Conservation (phyloP, 2,888 invertebrate species). For the Limnephilus rhombicus region DNA sequence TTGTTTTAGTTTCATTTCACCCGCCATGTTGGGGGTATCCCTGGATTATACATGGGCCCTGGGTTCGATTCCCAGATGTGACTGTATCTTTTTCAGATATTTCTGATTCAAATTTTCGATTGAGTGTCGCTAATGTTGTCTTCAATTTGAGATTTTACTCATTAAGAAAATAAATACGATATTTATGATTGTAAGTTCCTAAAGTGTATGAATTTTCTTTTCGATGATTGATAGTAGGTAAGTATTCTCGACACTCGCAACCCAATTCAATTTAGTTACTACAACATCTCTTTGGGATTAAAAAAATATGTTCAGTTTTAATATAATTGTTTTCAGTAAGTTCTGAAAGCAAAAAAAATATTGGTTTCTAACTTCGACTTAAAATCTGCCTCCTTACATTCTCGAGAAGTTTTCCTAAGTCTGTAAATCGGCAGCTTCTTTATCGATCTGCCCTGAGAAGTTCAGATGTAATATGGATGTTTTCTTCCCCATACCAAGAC, state of each 20-base stretch:
- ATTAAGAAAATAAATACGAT: too few species aligned
- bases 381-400: not conserved
- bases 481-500: not conserved
- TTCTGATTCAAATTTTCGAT: too few species aligned
- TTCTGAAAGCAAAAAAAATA: not conserved
- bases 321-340: not conserved
- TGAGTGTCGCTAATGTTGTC: too few species aligned
- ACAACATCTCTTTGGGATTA: not conserved
- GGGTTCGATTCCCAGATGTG: too few species aligned
- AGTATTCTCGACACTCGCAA: not conserved
- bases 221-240: not conserved
- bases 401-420: constrained; percentile 3
- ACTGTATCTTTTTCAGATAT: too few species aligned
- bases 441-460: constrained; percentile 37
- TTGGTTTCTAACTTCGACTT: not conserved
- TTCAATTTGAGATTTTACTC: too few species aligned
- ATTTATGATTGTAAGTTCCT: too few species aligned
- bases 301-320: not conserved
- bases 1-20: too few species aligned
- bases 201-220: too few species aligned
- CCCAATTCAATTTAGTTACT: not conserved
- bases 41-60: too few species aligned
- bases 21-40: too few species aligned
- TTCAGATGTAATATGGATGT: constrained; percentile 10
- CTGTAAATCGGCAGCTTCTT: constrained; percentile 16